Conservation (phyloP, 2,113 vertebrate genomes). For the Telmatochromis brichardi region DNA sequence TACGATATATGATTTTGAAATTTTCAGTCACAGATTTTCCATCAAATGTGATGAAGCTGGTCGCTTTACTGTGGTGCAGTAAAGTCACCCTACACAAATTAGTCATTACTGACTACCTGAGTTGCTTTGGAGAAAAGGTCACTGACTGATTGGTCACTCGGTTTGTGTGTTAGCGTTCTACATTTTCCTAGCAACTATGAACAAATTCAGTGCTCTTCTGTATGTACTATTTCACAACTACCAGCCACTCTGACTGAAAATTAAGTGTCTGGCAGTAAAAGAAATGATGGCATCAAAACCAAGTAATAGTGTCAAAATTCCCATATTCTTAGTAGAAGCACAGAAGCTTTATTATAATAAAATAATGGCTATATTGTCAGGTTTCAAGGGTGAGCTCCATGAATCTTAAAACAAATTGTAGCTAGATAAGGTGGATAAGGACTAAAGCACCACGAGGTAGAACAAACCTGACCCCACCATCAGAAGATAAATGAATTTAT, state of each 20-base stretch:
- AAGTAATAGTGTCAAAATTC: background rate
- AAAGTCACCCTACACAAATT: background rate
- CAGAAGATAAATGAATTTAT: background rate
- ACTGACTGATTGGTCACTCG: background rate
- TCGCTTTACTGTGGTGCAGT: background rate
- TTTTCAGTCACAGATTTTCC: background rate
- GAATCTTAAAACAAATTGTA: background rate
- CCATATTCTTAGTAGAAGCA: background rate
- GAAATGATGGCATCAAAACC: background rate
- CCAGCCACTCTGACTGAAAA: background rate
- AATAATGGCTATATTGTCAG: background rate
- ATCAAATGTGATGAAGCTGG: background rate
- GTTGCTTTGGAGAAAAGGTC: background rate
- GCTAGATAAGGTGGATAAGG: background rate
- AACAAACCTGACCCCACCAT: background rate
- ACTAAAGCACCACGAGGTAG: background rate
- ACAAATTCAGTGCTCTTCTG: background rate
- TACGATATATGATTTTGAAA: background rate
- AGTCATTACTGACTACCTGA: background rate
- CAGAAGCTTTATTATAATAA: background rate
- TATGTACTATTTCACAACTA: background rate
- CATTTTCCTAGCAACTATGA: background rate
- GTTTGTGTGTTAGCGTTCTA: background rate
- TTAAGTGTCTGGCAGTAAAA: background rate
- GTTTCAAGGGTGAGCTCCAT: background rate